These are phyloP conservation scores for Amphiprion ocellaris DNA, from an alignment of 2,113 vertebrate genomes.

Conservation along the genomic window DNA sequence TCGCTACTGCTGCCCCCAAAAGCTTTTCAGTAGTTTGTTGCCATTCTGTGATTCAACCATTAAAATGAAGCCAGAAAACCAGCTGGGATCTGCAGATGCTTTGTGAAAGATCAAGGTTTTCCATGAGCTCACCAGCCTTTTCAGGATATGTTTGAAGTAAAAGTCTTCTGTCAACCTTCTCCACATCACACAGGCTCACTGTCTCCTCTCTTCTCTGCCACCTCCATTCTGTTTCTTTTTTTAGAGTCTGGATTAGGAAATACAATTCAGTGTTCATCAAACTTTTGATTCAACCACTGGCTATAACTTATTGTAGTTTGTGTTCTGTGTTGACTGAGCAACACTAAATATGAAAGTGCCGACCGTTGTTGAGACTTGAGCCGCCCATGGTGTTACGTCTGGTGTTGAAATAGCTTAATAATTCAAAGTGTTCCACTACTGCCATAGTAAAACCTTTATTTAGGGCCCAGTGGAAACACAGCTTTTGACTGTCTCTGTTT, in stretches of 20 bases:
- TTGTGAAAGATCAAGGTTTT: constrained; percentile 72
- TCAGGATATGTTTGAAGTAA: constrained; percentile 54
- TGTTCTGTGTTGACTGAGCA: neutral
- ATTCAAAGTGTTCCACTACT: constrained; percentile 29
- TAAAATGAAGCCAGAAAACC: constrained; percentile 54
- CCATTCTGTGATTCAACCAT: constrained; percentile 64
- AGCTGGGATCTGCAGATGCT: constrained; percentile 65
- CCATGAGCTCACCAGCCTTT: constrained; percentile 72
- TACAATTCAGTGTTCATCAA: neutral
- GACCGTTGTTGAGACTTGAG: neutral
- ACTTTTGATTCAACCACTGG: neutral
- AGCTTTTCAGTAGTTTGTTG: constrained; percentile 53
- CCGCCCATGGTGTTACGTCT: constrained; percentile 8
- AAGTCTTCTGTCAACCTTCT: constrained; percentile 47
- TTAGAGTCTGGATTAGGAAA: constrained; percentile 16
- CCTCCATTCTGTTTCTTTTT: constrained; percentile 21
- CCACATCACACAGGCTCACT: constrained; percentile 30
- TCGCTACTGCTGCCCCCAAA: constrained; percentile 57
- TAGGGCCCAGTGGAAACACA: constrained; percentile 38
- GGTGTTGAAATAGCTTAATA: constrained; percentile 41
- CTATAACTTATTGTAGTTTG: neutral
- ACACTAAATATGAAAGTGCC: neutral
- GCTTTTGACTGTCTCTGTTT: constrained; percentile 27
- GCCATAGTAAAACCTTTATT: constrained; percentile 45
- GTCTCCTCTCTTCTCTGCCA: constrained; percentile 20